Evolutionary conservation across 2,113 vertebrate species (phyloP), one percentile per base, ranked within the genome.

Genomic region (Callionymus lyra): DNA sequence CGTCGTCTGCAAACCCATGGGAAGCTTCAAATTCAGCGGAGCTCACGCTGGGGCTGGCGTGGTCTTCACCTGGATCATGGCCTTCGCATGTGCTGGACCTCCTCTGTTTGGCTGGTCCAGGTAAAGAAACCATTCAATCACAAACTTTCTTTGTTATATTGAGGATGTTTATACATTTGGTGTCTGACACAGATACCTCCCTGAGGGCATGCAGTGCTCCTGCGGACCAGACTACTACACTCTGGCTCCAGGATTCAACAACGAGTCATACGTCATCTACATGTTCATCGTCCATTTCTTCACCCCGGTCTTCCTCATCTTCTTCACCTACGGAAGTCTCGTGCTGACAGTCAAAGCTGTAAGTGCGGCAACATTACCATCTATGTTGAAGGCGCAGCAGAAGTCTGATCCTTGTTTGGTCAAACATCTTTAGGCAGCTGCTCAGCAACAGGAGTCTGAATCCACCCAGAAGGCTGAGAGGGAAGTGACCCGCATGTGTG

Each of bases 1-100:
- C 4, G 82, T 89, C 0, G 75, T 88, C 55, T 89, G 88, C 80
- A 90, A 87, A 55, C 85, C 86, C 44, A 86, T 86, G 86, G 85
- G 84, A 27, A 88, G 86, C 64, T 88, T 89, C 70, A 84, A 79
- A 62, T 89, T 89, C 62, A 66, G 70, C 0, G 13, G 76, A 3
- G 65, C 51, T 31, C 87, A 88, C 0, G 80, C 86, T 47, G 50
- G 39, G 47, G 63, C 68, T 59, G 88, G 88, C 57, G 85, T 86
- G 0, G 0, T 34, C 4, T 85, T 86, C 44, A 88, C 86, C 63
- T 89, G 87, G 88, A 0, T 86, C 49, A 87, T 89, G 86, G 80
- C 86, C 17, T 0, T 84, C 0, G 42, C 84, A 27, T 87, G 86
- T 6, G 86, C 86, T 0, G 67, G 31, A 3, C 88, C 86, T 0